A percentile compares a stretch with the other conserved stretches of the same genome.
Conservation (phyloP, 1,140 invertebrate species). For the Oppia nitens region DNA sequence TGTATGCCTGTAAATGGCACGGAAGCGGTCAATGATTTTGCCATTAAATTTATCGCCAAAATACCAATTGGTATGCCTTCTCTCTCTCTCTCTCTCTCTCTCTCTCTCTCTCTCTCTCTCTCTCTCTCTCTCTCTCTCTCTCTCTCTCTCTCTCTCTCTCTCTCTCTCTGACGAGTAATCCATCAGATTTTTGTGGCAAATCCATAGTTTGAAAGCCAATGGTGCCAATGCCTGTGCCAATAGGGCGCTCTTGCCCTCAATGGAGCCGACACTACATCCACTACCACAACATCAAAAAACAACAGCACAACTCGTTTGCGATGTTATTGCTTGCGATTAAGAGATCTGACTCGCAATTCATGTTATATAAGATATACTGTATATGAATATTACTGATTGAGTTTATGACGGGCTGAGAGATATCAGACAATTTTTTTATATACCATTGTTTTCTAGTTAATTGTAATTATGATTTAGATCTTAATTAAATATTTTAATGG, state of each 20-base stretch:
- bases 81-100: slow-evolving; percentile 12
- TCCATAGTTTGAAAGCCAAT: neutral
- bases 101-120: slow-evolving; percentile 11
- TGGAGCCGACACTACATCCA: neutral
- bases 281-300: no score
- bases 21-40: slow-evolving; percentile 6
- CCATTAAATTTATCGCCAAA: slow-evolving; percentile 1
- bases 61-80: neutral
- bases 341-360: no score
- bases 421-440: no score
- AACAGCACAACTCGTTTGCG: no score
- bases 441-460: no score
- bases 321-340: no score
- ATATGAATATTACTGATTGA: no score
- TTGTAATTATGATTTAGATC: no score
- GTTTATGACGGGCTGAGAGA: no score
- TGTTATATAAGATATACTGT: no score
- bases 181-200: neutral
- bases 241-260: neutral
- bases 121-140: slow-evolving; percentile 5
- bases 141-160: slow-evolving; percentile 4
- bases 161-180: neutral
- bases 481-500: no score
- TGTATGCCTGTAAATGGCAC: neutral
- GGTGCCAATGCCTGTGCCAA: no score